Base-by-base conservation (phyloP, 2,797 vertebrate species). In the Spinus pinus region DNA sequence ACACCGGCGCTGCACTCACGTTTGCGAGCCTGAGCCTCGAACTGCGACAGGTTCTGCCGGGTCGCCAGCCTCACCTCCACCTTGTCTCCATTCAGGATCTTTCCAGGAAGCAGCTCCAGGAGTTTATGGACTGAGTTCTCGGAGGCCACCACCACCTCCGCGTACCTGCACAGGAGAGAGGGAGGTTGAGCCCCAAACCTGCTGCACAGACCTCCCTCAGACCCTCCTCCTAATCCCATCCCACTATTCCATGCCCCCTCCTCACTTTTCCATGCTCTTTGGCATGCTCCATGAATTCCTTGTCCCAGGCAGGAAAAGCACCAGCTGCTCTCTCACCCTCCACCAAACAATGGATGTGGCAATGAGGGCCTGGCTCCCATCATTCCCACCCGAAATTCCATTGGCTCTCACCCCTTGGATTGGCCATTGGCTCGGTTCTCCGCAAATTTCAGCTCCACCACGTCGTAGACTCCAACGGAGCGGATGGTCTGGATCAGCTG, bases 391-490 rank as follows among this genome's bases (percentile, higher is more conserved):
- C 0, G 0, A 0, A 4, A 14, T 49, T 13, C 23, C n/a, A 11
- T 0, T 0, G 0, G 28, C 23, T 81, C 98, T 99, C 93, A 99
- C 99, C 99, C 99, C 98, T 99, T 99, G 18, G 99, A 99, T 93
- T 99, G 99, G 93, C 99, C 99, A 94, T 99, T 99, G 61, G 97
- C 98, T 98, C 98, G 97, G 96, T 99, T 99, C 95, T 99, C 99
- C 12, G 99, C 98, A 77, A 99, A 99, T 92, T 98, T 99, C 78
- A 99, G 97, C 57, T 99, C 99, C 95, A 97, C 96, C 31, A 99
- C 97, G 25, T 99, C 99, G 33, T 96, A 98, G 92, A 99, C 99
- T 12, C 99, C 99, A 41, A 99, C 85, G 2, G 96, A 98, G 67
- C 97, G 98, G 92, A 98, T 98, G 95, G 98, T 97, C 64, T 95